phyloP scores from a whole-genome alignment of 2,888 invertebrate species.

The Leptopterna dolabrata region DNA sequence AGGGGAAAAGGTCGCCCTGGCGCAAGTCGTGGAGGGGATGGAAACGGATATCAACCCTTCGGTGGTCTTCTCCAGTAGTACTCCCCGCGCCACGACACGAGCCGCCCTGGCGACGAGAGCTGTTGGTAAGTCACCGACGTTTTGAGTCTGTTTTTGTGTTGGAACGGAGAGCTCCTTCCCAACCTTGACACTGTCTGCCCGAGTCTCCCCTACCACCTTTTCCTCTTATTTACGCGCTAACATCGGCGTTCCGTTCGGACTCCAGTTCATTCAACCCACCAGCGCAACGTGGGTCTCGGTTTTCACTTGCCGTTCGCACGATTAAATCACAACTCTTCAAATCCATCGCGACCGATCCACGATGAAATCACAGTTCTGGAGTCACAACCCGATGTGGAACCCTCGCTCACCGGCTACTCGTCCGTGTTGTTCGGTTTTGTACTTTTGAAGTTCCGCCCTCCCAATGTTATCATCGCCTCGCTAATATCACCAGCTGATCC shows the following conservation, averaged over 20 bases:
- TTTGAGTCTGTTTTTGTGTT: not conserved
- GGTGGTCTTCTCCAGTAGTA: not conserved
- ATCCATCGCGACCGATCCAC: too few relatives aligned
- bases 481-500: not conserved
- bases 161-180: not conserved
- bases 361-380: too few relatives aligned
- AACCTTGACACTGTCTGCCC: not conserved
- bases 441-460: conserved; percentile 11
- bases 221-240: not conserved
- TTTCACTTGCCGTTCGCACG: not conserved
- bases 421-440: not conserved
- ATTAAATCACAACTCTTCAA: not conserved
- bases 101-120: not conserved
- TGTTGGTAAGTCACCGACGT: conserved; percentile 16
- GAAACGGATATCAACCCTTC: conserved; percentile 29
- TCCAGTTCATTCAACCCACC: conserved; percentile 32
- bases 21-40: conserved; percentile 9
- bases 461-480: not conserved
- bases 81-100: not conserved
- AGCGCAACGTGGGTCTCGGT: conserved; percentile 11
- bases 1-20: conserved; percentile 7
- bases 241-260: not conserved
- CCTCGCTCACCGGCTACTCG: not conserved
- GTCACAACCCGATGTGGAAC: not conserved
- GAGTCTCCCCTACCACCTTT: not conserved